Evolutionary conservation across 1,140 invertebrate species (phyloP), one percentile per base, ranked within the genome.

Genomic region (Drosophila tropicalis): DNA sequence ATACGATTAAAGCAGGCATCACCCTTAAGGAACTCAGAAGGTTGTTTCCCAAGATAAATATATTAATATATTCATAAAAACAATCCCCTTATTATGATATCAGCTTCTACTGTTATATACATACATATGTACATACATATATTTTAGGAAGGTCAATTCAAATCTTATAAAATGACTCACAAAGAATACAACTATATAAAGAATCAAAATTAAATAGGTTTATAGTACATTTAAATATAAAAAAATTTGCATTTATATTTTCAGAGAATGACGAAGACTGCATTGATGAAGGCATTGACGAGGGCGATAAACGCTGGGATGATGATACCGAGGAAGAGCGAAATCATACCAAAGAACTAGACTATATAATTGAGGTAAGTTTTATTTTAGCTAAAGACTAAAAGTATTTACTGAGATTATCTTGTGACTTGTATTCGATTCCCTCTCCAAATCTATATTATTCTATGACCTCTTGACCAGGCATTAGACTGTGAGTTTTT

Each of bases 251-350:
- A 7, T 44, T 40, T 44, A 56, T 41, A 15, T 1, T 40, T 67
- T 36, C 93, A 61, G 96, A 97, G 93, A 96, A 95, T 0, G 97
- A 97, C 77, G 97, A 98, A 92, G 97, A 98, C 92, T 97, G 97
- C 51, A 98, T 98, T 79, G 97, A 98, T 92, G 93, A 96, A 73
- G 97, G 98, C 92, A 96, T 96, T 1, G 96, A 96, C 62, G 96
- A 92, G 72, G 89, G 87, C 79, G 84, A 91, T 67, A 91, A 91
- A 67, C 90, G 90, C 72, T 91, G 90, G 90, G 90, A 91, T 74
- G 90, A 91, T 67, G 87, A 97, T 34, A 93, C 94, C 64, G 95
- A 96, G 74, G 92, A 92, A 75, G 90, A 91, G 67, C 74, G 77
- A 62, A 80, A 87, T 72, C 82, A 92, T 79, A 91, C 90, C 80